Evolutionary conservation across 2,888 invertebrate species (phyloP).

Genomic region (Ashinkailepas kermadecensis): DNA sequence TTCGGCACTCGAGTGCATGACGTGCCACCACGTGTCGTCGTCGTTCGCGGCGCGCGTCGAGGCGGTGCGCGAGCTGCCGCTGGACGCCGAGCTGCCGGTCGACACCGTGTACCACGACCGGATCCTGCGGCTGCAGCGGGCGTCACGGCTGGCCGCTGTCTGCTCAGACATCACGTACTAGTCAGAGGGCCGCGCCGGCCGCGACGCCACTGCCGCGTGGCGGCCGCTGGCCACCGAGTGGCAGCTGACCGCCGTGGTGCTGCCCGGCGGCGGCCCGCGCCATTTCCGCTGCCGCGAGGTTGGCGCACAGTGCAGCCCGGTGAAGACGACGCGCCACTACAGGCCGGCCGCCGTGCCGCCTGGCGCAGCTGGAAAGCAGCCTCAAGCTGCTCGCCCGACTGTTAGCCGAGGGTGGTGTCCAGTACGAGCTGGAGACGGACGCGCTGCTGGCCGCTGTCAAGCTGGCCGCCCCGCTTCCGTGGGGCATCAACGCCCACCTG

Average conservation of each 20-base stretch:
- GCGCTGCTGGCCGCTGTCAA: constrained; percentile 41
- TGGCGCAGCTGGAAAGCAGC: constrained; percentile 35
- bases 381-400: constrained; percentile 35
- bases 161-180: constrained; percentile 40
- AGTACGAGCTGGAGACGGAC: constrained; percentile 39
- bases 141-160: constrained; percentile 33
- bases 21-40: constrained; percentile 38
- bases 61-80: constrained; percentile 31
- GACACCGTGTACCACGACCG: constrained; percentile 38
- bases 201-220: constrained; percentile 16
- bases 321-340: neutral
- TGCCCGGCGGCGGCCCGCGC: neutral
- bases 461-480: constrained; percentile 38
- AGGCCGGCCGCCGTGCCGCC: constrained; percentile 36
- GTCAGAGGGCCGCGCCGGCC: constrained; percentile 22
- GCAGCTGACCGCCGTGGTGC: neutral
- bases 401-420: constrained; percentile 35
- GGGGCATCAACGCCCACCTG: constrained; percentile 40
- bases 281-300: constrained; percentile 24
- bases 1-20: constrained; percentile 38
- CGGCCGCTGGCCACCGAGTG: constrained; percentile 12
- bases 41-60: constrained; percentile 36
- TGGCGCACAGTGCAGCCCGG: constrained; percentile 6
- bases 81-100: constrained; percentile 33
- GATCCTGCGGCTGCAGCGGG: constrained; percentile 36